Conservation (phyloP, 2,113 vertebrate species). For the Hippocampus comes region DNA sequence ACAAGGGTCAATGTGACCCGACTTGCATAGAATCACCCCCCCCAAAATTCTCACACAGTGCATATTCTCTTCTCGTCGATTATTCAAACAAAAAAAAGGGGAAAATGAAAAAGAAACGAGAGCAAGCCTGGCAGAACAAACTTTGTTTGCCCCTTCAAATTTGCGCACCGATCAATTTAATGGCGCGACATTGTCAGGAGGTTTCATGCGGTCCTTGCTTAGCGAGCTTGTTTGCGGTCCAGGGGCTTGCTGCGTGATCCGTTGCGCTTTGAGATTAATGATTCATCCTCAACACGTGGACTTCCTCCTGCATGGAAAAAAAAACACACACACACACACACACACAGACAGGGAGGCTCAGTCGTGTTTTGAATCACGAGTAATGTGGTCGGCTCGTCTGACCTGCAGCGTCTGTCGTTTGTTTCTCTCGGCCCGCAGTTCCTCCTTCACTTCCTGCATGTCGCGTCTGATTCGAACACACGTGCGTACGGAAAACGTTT, state of each 20-base stretch:
- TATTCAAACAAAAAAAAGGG: not conserved
- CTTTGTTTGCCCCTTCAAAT: not conserved
- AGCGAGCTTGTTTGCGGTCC: slow-evolving; percentile 15
- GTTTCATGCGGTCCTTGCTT: not conserved
- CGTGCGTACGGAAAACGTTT: not conserved
- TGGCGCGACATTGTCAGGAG: not conserved
- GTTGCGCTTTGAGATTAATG: slow-evolving; percentile 30
- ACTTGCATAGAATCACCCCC: not conserved
- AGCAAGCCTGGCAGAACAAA: not conserved
- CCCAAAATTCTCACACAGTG: not conserved
- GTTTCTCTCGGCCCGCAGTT: slow-evolving; percentile 64
- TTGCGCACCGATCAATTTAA: not conserved
- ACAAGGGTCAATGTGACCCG: not conserved
- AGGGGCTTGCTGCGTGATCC: not conserved
- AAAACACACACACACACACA: not conserved
- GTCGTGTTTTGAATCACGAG: too few species aligned
- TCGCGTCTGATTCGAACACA: slow-evolving; percentile 60
- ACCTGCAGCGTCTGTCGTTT: slow-evolving; percentile 70
- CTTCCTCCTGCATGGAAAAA: slow-evolving; percentile 63
- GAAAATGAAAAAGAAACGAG: not conserved
- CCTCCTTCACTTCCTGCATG: slow-evolving; percentile 74
- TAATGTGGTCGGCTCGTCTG: slow-evolving; percentile 6
- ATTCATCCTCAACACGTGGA: slow-evolving; percentile 55
- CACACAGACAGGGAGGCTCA: too few species aligned
- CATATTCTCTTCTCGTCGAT: not conserved